A percentile compares a stretch with the other conserved stretches of the same genome.
Evolutionary conservation across 2,888 invertebrate genomes (phyloP).

Genomic region (Parnassius apollo): DNA sequence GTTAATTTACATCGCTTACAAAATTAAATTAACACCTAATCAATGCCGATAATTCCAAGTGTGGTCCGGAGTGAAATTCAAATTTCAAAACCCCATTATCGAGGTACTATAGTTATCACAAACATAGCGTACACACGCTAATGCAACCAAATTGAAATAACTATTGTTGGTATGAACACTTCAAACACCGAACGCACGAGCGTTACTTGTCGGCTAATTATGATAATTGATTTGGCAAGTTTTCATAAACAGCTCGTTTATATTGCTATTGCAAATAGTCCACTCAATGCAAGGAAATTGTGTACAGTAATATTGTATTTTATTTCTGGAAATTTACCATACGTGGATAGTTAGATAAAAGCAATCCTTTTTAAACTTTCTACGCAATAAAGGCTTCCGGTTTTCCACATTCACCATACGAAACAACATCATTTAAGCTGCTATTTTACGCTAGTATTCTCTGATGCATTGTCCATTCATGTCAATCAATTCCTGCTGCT

Average conservation of each 20-base stretch:
- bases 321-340: not conserved
- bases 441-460: too few species aligned
- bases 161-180: slow-evolving; percentile 53
- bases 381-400: too few species aligned
- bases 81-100: slow-evolving; percentile 39
- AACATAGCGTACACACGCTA: slow-evolving; percentile 46
- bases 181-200: slow-evolving; percentile 33
- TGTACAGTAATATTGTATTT: slow-evolving; percentile 20
- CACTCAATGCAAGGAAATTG: slow-evolving; percentile 11
- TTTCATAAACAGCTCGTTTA: slow-evolving; percentile 41
- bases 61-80: slow-evolving; percentile 46
- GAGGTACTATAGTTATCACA: slow-evolving; percentile 30
- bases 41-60: slow-evolving; percentile 34
- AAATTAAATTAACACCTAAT: slow-evolving; percentile 35
- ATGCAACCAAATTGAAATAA: slow-evolving; percentile 64
- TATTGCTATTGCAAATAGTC: slow-evolving; percentile 16
- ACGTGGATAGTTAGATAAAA: not conserved
- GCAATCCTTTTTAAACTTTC: too few species aligned
- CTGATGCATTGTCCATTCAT: too few species aligned
- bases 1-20: slow-evolving; percentile 21
- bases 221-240: slow-evolving; percentile 58
- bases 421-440: not conserved
- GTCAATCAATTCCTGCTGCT: too few species aligned
- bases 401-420: too few species aligned
- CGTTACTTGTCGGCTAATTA: slow-evolving; percentile 43